Percentiles rank a stretch among this genome's conserved stretches.
Evolutionary conservation across 2,888 invertebrate species (phyloP).

Genomic region (Uropetala carovei): DNA sequence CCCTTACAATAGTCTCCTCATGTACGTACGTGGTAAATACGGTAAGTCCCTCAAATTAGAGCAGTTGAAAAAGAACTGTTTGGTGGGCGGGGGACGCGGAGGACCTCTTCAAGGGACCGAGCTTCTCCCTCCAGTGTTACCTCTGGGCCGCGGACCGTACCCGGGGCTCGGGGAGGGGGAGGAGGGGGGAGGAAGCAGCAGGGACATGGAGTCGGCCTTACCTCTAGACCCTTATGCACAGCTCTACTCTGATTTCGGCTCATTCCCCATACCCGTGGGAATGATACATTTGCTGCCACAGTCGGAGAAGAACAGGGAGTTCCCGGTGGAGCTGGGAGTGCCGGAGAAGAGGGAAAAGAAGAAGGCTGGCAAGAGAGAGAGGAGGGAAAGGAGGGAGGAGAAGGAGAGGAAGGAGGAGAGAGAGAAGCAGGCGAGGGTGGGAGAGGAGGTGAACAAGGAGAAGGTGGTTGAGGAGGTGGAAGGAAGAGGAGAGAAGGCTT

Average conservation of each 20-base stretch:
- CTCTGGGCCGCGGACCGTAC: neutral
- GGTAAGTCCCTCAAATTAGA: constrained; percentile 94
- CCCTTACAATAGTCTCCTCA: constrained; percentile 93
- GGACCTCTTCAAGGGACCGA: constrained; percentile 77
- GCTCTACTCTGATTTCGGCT: constrained; percentile 89
- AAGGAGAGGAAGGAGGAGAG: constrained; percentile 1
- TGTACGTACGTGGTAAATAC: constrained; percentile 95
- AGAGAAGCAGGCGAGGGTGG: constrained; percentile 8
- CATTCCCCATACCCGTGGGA: constrained; percentile 89
- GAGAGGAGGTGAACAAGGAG: neutral
- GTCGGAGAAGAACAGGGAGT: constrained; percentile 83
- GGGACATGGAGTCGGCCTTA: constrained; percentile 28
- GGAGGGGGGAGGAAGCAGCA: constrained; percentile 45
- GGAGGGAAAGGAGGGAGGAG: neutral
- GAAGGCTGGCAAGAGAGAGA: neutral
- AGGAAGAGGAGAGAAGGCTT: neutral
- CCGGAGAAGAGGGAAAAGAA: constrained; percentile 19
- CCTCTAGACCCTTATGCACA: constrained; percentile 86
- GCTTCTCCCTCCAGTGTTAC: constrained; percentile 74
- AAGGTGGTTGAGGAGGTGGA: neutral
- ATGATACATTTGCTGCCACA: constrained; percentile 91
- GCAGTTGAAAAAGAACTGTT: constrained; percentile 91
- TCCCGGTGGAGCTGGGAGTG: constrained; percentile 56
- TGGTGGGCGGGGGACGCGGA: constrained; percentile 82
- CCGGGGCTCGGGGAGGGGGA: constrained; percentile 44